Evolutionary conservation across 2,888 invertebrate genomes (phyloP).

Genomic region (Dasypogon diadema): DNA sequence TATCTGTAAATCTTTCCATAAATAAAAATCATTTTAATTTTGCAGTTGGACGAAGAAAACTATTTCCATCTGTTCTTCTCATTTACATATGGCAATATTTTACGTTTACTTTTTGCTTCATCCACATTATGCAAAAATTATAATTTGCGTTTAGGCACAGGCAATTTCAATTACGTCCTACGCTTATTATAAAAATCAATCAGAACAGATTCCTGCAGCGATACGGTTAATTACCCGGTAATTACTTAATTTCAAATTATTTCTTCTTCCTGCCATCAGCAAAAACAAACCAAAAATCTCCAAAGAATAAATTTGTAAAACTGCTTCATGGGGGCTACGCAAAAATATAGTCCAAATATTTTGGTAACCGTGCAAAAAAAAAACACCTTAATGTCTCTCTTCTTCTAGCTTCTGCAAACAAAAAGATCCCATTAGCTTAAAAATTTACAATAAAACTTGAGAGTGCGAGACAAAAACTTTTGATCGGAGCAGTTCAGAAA

Average conservation of each 20-base stretch:
- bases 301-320: background rate
- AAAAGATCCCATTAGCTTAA: slow-evolving; percentile 16
- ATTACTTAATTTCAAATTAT: slow-evolving; percentile 1
- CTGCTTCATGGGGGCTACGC: too few relatives aligned
- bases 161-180: too few relatives aligned
- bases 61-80: too few relatives aligned
- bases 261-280: background rate
- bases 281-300: background rate
- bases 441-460: slow-evolving; percentile 1
- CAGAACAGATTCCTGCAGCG: background rate
- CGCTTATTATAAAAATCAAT: slow-evolving; percentile 2
- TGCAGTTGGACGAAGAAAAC: too few relatives aligned
- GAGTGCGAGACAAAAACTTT: background rate
- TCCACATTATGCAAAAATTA: too few relatives aligned
- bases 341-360: background rate
- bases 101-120: too few relatives aligned
- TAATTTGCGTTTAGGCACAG: too few relatives aligned
- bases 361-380: background rate
- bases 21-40: too few relatives aligned
- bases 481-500: background rate
- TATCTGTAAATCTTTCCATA: too few relatives aligned
- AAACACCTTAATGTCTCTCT: too few relatives aligned
- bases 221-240: background rate
- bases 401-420: background rate
- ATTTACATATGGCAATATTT: too few relatives aligned